Base-by-base conservation (phyloP, 2,888 invertebrate species). In the Parnassius apollo region DNA sequence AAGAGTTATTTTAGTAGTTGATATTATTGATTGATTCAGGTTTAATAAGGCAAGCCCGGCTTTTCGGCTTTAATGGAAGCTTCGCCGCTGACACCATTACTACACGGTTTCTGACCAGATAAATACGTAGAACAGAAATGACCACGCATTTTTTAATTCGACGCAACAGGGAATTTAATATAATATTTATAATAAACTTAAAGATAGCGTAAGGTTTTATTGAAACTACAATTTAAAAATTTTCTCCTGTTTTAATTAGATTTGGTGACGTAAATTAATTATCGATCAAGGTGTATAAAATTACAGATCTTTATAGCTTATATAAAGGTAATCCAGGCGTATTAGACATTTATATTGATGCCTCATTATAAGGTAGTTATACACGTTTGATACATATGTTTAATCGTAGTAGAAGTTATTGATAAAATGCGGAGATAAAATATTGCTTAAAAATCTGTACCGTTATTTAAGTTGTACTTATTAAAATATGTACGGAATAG, bases 271-370 rank as follows among this genome's bases (percentile, higher is more conserved):
- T 82, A 88, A 88, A 88, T 85, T 82, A 88, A 85, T 84, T 82
- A 84, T 85, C 80, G 85, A 83, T 85, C 81, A 80, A 82, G 78
- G 86, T 90, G 91, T 90, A 90, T 84, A 90, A 90, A 91, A 90
- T 88, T 88, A 86, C 90, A 88, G 86, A 85, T 83, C 79, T 85
- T 86, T 88, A 87, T 78, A 86, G 76, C 82, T 82, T 77, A 74
- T 77, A 74, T 83, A 85, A 80, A 77, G 82, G 81, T 78, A 75
- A 80, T 81, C 82, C 80, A 82, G 86, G 79, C 83, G 77, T 77
- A 73, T 82, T 78, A 76, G 75, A 75, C 78, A 74, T 77, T 71
- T 80, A 78, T 75, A 76, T 68, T 72, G 18, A 50, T 71, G 69
- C 72, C 75, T 79, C 76, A 68, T 77, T 76, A 81, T 69, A 76